Base-by-base conservation (phyloP, 2,888 invertebrate species). In the Euplagia quadripunctaria region DNA sequence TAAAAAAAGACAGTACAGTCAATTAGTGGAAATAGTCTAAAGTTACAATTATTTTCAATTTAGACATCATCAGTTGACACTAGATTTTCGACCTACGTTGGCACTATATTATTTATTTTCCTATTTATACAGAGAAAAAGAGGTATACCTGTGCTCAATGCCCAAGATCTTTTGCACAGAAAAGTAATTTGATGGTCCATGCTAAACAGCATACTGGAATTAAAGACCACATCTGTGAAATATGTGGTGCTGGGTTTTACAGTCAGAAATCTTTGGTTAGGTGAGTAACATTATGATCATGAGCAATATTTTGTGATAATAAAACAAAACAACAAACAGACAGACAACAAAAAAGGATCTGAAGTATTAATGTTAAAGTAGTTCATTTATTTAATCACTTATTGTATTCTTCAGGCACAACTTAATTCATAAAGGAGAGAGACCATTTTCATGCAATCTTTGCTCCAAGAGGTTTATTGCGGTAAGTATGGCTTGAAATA, bases 181-280 rank as follows among this genome's bases (percentile, higher is more conserved):
- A 94, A 79, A 90, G 91, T 75, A 96, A 96, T 81, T 86, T 95
- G 73, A 73, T 90, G 43, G 89, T 91, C 8, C 96, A 96, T 74
- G 83, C 93, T 49, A 96, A 96, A 84, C 94, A 95, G 78, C 96
- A 96, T 76, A 89, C 92, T 2, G 96, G 96, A 58, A 85, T 95
- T 46, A 96, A 95, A 78, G 96, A 96, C 82, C 96, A 96, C 58
- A 95, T 96, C 78, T 96, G 96, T 82, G 96, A 96, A 84, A 82
- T 96, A 52, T 96, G 96, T 82, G 96, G 96, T n/a, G 93, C 96
- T 58, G 95, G 95, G 3, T 96, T 96, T 80, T 96, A 95, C 79
- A 95, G 94, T 71, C 94, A 94, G 78, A 96, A 96, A 79, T 96
- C 96, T 63, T 90, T 96, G 79, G 92, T 94, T 76, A 94, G 96